These are phyloP conservation scores for Otus scops DNA, from an alignment of 2,797 vertebrate species.

Conservation along the genomic window DNA sequence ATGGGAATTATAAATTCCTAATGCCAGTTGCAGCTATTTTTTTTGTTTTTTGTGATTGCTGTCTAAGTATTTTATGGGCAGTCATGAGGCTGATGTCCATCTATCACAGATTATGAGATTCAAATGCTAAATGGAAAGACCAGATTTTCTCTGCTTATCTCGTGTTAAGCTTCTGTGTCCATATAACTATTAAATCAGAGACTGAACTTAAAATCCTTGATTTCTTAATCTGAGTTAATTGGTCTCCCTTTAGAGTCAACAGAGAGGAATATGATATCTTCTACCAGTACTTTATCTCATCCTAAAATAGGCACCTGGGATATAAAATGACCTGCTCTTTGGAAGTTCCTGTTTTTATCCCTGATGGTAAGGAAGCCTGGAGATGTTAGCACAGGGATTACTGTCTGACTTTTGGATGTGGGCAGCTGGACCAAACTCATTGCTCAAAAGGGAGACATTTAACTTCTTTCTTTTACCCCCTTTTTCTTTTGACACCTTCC, in stretches of 20 bases:
- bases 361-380: neutral
- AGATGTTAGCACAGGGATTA: neutral
- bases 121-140: neutral
- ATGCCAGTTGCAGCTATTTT: neutral
- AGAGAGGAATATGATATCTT: neutral
- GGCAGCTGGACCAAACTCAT: neutral
- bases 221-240: neutral
- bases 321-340: neutral
- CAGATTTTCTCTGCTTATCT: neutral
- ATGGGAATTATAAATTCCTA: neutral
- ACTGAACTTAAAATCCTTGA: neutral
- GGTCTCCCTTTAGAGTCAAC: neutral
- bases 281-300: neutral
- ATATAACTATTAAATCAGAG: neutral
- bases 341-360: neutral
- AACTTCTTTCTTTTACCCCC: neutral
- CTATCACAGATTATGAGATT: neutral
- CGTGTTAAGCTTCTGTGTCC: neutral
- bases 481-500: neutral
- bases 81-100: neutral
- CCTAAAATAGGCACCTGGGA: neutral
- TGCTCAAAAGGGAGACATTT: neutral
- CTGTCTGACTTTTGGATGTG: neutral
- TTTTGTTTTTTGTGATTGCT: neutral
- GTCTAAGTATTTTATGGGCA: neutral